phyloP scores from a whole-genome alignment of 1,140 invertebrate genomes.

The Monomorium pharaonis region DNA sequence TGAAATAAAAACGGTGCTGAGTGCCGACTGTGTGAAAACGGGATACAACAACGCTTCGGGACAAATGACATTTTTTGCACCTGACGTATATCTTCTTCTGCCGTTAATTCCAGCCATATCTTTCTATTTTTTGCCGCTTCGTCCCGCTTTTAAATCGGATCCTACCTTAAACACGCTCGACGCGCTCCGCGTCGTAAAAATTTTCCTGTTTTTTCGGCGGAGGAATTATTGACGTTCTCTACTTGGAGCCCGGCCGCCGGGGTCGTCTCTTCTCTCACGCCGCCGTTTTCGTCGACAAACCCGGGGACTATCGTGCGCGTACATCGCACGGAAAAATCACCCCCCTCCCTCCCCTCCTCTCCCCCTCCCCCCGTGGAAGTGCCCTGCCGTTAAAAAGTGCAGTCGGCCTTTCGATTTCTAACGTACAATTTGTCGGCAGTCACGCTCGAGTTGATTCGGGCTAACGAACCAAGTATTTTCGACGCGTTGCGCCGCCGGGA shows the following conservation, averaged over 20 bases:
- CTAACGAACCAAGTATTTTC: constrained; percentile 56
- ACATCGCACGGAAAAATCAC: constrained; percentile 21
- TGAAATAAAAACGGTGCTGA: neutral
- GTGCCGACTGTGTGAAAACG: neutral
- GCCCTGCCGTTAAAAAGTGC: neutral
- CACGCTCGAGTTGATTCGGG: neutral
- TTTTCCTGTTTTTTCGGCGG: neutral
- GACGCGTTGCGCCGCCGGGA: neutral
- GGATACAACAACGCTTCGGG: neutral
- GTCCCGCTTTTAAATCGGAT: neutral
- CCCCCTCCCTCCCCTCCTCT: too few relatives aligned
- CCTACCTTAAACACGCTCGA: neutral
- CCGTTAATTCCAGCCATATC: neutral
- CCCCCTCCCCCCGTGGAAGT: neutral
- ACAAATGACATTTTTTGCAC: neutral
- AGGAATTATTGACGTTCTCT: neutral
- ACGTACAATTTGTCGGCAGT: constrained; percentile 35
- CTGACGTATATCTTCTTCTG: neutral
- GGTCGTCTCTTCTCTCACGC: neutral
- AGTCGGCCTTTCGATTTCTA: constrained; percentile 46
- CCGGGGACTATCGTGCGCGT: neutral
- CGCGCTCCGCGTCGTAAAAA: neutral
- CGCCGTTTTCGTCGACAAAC: constrained; percentile 8
- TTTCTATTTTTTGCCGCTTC: neutral
- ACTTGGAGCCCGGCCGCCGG: neutral